Conservation (phyloP, 2,888 invertebrate genomes). For the Polydrusus pterygomalis region DNA sequence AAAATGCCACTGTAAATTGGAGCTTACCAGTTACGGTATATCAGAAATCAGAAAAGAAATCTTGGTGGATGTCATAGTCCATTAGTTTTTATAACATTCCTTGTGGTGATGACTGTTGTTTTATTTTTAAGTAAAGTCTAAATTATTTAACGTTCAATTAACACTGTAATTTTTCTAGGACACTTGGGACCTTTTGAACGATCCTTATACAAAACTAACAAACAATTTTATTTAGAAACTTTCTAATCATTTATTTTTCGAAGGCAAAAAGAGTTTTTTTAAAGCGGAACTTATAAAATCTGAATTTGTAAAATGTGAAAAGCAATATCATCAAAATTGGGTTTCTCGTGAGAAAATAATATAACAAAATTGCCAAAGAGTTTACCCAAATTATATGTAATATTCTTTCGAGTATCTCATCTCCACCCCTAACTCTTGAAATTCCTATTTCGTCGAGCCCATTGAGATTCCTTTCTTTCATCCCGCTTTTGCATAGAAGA, state of each 20-base stretch:
- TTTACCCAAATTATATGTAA: constrained; percentile 42
- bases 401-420: constrained; percentile 34
- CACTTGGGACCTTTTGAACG: too few species aligned
- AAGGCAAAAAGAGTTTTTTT: neutral
- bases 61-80: too few species aligned
- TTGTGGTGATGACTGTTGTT: too few species aligned
- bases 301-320: constrained; percentile 12
- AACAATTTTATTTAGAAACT: neutral
- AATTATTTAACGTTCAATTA: too few species aligned
- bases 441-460: constrained; percentile 31
- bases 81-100: too few species aligned
- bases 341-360: constrained; percentile 14
- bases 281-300: neutral
- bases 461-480: constrained; percentile 25
- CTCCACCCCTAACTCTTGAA: constrained; percentile 32
- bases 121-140: too few species aligned
- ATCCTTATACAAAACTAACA: neutral
- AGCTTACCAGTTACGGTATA: too few species aligned
- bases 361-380: constrained; percentile 34
- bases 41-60: too few species aligned
- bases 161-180: too few species aligned
- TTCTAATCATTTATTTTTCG: neutral
- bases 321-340: constrained; percentile 15
- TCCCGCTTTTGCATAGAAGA: constrained; percentile 40
- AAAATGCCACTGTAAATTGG: too few species aligned